Conservation (phyloP, 2,888 invertebrate genomes). For the Caenorhabditis angaria region DNA sequence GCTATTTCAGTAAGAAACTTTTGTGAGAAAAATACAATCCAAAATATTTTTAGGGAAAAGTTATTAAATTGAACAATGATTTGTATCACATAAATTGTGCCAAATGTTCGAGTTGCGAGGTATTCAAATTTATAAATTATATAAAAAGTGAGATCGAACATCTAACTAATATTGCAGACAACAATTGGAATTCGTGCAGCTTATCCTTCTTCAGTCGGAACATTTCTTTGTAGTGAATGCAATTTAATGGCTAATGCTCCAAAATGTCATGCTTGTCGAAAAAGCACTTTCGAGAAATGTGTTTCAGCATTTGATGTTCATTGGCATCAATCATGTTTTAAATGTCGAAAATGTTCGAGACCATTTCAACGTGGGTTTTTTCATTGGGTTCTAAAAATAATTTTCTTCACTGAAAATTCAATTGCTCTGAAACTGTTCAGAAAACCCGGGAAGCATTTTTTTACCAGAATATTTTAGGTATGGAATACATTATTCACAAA, state of each 20-base stretch:
- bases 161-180: background rate
- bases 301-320: constrained; percentile 8
- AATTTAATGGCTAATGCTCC: background rate
- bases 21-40: background rate
- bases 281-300: constrained; percentile 8
- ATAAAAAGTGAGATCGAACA: background rate
- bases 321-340: constrained; percentile 14
- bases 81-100: constrained; percentile 2
- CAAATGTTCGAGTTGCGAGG: constrained; percentile 1
- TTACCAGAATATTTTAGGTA: background rate
- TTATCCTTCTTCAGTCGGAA: background rate
- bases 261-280: constrained; percentile 6
- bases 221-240: background rate
- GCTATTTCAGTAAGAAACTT: background rate
- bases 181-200: background rate
- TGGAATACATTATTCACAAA: constrained; percentile 9
- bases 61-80: background rate
- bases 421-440: no score
- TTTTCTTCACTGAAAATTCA: no score
- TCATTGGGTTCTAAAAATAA: background rate
- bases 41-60: background rate
- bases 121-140: background rate
- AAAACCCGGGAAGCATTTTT: no score
- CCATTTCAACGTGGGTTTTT: constrained; percentile 2
- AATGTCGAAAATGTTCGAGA: background rate